Evolutionary conservation across 2,888 invertebrate species (phyloP), one percentile per base, ranked within the genome.

Genomic region (Machimus atricapillus): DNA sequence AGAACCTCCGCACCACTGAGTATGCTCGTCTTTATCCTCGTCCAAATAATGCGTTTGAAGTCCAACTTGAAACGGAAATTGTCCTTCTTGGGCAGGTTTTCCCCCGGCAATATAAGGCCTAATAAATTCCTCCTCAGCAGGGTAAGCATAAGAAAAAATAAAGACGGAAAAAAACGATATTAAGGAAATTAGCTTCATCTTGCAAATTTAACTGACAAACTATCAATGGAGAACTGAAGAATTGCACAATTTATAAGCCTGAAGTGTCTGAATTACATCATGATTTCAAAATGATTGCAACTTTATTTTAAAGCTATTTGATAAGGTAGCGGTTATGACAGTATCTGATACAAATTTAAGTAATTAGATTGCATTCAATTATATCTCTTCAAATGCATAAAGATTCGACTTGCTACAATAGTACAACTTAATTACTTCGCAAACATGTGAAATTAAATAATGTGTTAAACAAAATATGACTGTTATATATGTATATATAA

Each of bases 1-100:
- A 5, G 87, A 81, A 31, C 87, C 88, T 16, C 88, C 88, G 52
- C 88, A 88, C 86, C 86, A 87, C 14, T 76, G 31, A 19, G 78
- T 58, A 56, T 43, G 31, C 7, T 76, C 16, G 8, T 58, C 23
- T 58, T 58, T 58, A 8, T 58, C 58, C 14, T 58, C 31, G 12
- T 9, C 86, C 3, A 34, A 34, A 27, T 23, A 37, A 76, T 76
- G 76, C 1, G 34, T 76, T 76, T 37, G 76, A 16, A 76, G n/a
- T 34, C 76, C 76, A 31, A 76, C 87, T 82, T 86, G 82, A 58
- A 86, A 86, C 7, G 87, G 87, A 58, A 81, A 86, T 74, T 73
- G 86, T 23, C 77, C 19, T 31, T 73, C 81, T 7, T 40, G 2
- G 3, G 87, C 86, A 8, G 56, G 23, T 31, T 73, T 46, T 7